Percentiles rank a stretch among this genome's conserved stretches.
These are phyloP conservation scores for Tychaedon coryphoeus DNA, from an alignment of 2,113 vertebrate genomes.

Conservation along the genomic window DNA sequence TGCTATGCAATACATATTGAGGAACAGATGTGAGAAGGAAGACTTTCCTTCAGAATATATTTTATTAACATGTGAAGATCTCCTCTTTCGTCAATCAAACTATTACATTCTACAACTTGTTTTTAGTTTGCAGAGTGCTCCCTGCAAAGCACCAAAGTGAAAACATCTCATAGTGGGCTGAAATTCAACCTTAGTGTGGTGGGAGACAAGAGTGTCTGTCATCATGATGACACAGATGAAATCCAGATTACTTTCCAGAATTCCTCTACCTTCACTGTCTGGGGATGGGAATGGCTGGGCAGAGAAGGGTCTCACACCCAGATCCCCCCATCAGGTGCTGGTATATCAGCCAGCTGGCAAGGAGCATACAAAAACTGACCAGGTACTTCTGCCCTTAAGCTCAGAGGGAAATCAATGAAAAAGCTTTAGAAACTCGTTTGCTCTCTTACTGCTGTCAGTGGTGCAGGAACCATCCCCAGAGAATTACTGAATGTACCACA, in stretches of 20 bases:
- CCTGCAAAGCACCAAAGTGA: neutral
- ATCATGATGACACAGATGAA: neutral
- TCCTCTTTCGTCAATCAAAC: neutral
- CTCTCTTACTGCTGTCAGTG: neutral
- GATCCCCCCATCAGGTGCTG: neutral
- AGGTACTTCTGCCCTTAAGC: neutral
- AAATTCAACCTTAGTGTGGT: neutral
- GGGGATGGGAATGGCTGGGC: neutral
- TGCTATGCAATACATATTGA: neutral
- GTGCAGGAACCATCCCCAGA: neutral
- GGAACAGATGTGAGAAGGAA: neutral
- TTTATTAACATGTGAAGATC: neutral
- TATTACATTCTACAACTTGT: neutral
- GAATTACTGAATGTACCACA: neutral
- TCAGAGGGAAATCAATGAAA: neutral
- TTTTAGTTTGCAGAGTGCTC: neutral
- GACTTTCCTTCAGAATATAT: neutral
- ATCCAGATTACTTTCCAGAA: neutral
- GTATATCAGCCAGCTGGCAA: neutral
- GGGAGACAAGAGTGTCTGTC: neutral
- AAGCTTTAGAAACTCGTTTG: neutral
- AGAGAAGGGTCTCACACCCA: neutral
- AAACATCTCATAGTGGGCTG: neutral
- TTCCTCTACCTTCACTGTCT: neutral
- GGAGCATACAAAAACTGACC: neutral